phyloP scores from a whole-genome alignment of 2,797 vertebrate species.

The Bucorvus abyssinicus region DNA sequence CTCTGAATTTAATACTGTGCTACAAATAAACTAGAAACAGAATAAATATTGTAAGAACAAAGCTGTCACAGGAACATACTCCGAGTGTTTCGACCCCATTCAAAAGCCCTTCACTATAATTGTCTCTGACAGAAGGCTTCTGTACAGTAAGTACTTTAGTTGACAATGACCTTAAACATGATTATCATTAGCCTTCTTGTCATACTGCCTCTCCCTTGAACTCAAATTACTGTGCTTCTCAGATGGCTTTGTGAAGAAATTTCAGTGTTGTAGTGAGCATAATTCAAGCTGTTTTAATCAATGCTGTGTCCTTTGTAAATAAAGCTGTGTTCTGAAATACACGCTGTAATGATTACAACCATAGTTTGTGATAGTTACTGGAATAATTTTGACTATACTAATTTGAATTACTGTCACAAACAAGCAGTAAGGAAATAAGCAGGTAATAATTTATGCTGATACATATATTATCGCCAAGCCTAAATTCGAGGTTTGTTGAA shows the following conservation, averaged over 20 bases:
- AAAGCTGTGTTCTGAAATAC: background rate
- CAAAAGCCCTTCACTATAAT: constrained; percentile 36
- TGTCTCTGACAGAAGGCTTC: constrained; percentile 54
- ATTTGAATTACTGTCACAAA: constrained; percentile 23
- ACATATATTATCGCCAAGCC: background rate
- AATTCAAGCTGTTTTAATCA: constrained; percentile 53
- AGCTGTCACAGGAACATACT: constrained; percentile 30
- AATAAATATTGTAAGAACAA: constrained; percentile 58
- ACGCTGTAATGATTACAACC: background rate
- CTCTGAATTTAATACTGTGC: constrained; percentile 10
- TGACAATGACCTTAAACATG: constrained; percentile 34
- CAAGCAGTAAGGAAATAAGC: background rate
- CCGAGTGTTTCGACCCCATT: background rate
- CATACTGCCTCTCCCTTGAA: constrained; percentile 26
- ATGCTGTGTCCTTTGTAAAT: constrained; percentile 36
- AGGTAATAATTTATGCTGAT: background rate
- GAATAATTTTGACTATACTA: constrained; percentile 6
- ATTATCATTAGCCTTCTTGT: constrained; percentile 46
- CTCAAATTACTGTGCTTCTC: constrained; percentile 35
- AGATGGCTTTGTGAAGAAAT: constrained; percentile 18
- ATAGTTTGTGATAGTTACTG: constrained; percentile 33
- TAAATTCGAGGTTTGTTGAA: background rate
- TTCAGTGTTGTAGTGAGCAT: background rate
- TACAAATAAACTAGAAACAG: constrained; percentile 33
- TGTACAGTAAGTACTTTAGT: constrained; percentile 16